Base-by-base conservation (phyloP, 1,140 invertebrate genomes). In the Temnothorax curvispinosus region DNA sequence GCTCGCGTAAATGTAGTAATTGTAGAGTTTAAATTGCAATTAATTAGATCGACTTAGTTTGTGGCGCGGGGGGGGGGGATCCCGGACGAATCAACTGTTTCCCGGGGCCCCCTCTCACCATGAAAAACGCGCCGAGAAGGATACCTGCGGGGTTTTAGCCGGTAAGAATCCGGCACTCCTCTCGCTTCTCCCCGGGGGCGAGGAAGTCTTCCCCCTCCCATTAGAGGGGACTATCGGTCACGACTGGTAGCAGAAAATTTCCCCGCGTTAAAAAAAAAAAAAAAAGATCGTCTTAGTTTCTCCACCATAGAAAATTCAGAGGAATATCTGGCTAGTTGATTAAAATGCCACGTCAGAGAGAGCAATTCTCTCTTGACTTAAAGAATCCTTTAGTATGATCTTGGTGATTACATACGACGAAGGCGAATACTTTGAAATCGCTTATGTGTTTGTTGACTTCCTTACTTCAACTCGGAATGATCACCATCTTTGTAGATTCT, bases 301-400 rank as follows among this genome's bases (percentile, higher is more conserved):
- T 44, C 8, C 41, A 60, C 11, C 21, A 1, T 27, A 60, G 27
- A 72, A 0, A 74, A 47, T 60, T 74, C n/a, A 27, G 41, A 58
- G 21, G 32, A 84, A 84, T 74, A 84, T 74, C 47, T 74, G 41
- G n/a, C 18, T 56, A 32, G 21, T 71, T 58, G 35, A 60, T 74
- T 60, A 54, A 84, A 84, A 84, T 84, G 80, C 80, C 27, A 13
- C 7, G 56, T 35, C 80, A 60, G 27, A 27, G 50, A 81, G 64
- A 56, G 21, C 6, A 15, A 13, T 60, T 60, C 15, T 74, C 41
- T 84, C 41, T 50, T 27, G 41, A n/a, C 3, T 60, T 41, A 54
- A 47, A 82, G 1, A 82, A 74, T 7, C 13, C 27, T 84, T 62
- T 84, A n/a, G 52, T 74, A 21, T 74, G 32, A 50, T 13, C 9